Evolutionary conservation across 1,140 invertebrate genomes (phyloP).

Genomic region (Coenobita brevimanus): DNA sequence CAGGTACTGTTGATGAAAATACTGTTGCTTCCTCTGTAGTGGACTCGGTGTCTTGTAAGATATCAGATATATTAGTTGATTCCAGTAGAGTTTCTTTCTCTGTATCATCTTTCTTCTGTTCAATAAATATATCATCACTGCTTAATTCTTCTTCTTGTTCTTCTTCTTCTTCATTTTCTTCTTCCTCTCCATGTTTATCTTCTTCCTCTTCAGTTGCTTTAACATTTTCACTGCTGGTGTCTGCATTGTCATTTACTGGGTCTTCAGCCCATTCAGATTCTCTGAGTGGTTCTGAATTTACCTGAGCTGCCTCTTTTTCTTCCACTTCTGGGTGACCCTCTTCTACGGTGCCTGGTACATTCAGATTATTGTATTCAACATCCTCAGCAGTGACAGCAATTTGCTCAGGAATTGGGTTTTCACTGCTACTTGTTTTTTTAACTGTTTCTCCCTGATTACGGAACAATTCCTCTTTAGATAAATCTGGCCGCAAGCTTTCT

Average conservation of each 20-base stretch:
- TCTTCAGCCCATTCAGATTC: not conserved
- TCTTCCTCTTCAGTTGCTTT: not conserved
- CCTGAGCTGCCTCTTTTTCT: not conserved
- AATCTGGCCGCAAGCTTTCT: not conserved
- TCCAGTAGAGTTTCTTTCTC: not conserved
- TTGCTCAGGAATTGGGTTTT: not conserved
- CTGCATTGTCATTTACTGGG: not conserved
- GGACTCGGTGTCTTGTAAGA: not conserved
- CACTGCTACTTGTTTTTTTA: not conserved
- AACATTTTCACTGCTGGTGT: not conserved
- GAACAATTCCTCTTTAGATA: not conserved
- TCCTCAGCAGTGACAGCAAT: constrained; percentile 48
- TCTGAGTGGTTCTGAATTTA: not conserved
- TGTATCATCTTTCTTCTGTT: not conserved
- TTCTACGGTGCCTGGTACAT: not conserved
- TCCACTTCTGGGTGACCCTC: not conserved
- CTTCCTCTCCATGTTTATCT: not conserved
- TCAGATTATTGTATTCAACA: constrained; percentile 43
- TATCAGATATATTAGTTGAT: not conserved
- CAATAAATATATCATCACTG: not conserved
- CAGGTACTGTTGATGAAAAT: too few species aligned
- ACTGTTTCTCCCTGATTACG: not conserved
- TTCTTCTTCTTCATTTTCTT: not conserved
- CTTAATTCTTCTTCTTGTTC: not conserved
- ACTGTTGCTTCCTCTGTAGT: too few species aligned